Evolutionary conservation across 2,113 vertebrate species (phyloP).

Genomic region (Felis catus): DNA sequence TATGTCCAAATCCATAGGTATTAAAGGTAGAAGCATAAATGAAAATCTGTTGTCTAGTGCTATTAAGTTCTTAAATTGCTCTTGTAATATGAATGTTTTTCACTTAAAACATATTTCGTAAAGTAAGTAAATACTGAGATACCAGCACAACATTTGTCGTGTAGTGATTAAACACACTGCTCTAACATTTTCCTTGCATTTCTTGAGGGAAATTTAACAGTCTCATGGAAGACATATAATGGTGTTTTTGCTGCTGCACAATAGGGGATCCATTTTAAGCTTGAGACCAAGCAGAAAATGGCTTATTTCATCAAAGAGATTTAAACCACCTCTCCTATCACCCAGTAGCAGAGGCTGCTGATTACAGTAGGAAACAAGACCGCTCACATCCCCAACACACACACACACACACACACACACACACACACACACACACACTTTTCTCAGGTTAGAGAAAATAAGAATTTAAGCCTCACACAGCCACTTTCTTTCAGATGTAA

Average conservation of each 20-base stretch:
- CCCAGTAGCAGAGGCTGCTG: not conserved
- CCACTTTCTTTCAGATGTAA: not conserved
- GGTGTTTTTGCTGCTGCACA: not conserved
- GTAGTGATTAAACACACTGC: not conserved
- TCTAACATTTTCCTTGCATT: not conserved
- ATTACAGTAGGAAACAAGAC: not conserved
- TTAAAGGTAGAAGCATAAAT: not conserved
- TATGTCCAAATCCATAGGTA: not conserved
- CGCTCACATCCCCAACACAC: not conserved
- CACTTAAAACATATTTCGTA: not conserved
- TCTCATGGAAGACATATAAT: not conserved
- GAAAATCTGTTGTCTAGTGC: not conserved
- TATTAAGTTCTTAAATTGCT: not conserved
- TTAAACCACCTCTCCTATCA: not conserved
- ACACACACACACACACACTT: not conserved
- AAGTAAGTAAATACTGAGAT: not conserved
- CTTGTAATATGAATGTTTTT: not conserved
- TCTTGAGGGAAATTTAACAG: not conserved
- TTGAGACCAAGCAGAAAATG: not conserved
- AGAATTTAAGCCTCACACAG: not conserved
- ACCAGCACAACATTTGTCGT: not conserved
- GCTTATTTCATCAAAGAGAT: conserved; percentile 9
- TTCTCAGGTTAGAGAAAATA: not conserved
- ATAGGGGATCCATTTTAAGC: not conserved
- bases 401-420: not conserved